Base-by-base conservation (phyloP, 1,140 invertebrate species). In the Drosophila kikkawai region DNA sequence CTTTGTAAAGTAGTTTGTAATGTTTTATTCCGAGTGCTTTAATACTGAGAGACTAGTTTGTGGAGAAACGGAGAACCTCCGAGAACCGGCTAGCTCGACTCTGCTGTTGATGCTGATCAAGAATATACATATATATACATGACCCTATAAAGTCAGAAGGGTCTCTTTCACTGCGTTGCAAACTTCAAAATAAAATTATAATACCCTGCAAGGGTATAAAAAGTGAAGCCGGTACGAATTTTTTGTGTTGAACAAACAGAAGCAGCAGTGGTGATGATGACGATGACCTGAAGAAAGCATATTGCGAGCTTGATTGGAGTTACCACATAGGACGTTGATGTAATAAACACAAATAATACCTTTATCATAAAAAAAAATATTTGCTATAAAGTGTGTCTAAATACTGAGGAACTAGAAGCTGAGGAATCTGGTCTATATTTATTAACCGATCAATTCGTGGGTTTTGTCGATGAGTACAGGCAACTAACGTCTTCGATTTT, bases 261-360 rank as follows among this genome's bases (percentile, higher is more conserved):
- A 3, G 47, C 19, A 26, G 26, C 26, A 50, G 48, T 34, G 29
- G 5, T 12, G 15, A 51, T 36, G 51, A 53, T 19, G 51, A 53
- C 51, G 51, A 36, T 55, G 53, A 39, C 13, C 53, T 26, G 26
- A 56, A 56, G 53, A 56, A 56, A 56, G 36, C 36, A 55, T 7
- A 26, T 26, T 32, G 48, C 58, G 9, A 50, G 9, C 11, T 34
- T 51, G 29, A 34, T 36, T 53, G 26, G 8, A 19, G 26, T 48
- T 48, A 48, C n/a, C 41, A 32, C 29, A 19, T 11, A 32, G 34
- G 6, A n/a, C 13, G 7, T 37, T 36, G 19, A 37, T 55, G 13
- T 26, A 53, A 61, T 50, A 12, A 22, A 8, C 32, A 1, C 7
- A 36, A 19, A 22, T 37, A 37, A 37, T 53, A 37, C 37, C 3